Conservation (phyloP, 1,140 invertebrate species). For the Elysia chlorotica region DNA sequence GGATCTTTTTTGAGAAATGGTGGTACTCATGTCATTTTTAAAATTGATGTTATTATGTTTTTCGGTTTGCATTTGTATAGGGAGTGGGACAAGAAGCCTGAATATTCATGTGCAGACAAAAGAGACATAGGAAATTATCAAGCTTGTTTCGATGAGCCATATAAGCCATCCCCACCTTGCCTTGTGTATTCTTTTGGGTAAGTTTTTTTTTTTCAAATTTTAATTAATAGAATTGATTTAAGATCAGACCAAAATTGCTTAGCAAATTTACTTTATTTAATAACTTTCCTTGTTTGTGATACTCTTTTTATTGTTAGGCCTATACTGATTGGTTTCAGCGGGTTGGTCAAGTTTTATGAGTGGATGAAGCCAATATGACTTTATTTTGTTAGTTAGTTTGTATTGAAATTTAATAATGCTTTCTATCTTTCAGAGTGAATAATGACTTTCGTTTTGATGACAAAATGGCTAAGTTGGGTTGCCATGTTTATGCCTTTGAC, state of each 20-base stretch:
- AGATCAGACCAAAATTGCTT: no score
- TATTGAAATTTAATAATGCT: neutral
- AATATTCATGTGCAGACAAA: neutral
- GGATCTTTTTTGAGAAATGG: no score
- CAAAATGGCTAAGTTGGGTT: neutral
- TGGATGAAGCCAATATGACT: neutral
- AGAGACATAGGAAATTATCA: neutral
- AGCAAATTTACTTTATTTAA: no score
- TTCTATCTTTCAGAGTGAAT: neutral
- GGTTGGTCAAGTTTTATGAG: neutral
- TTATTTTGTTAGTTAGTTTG: neutral
- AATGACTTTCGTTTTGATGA: conserved; percentile 16
- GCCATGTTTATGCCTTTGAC: conserved; percentile 2
- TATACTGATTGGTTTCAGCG: no score
- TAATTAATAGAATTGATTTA: no score
- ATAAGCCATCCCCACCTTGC: conserved; percentile 1
- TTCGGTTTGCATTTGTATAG: neutral
- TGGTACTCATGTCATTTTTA: neutral
- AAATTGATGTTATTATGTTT: neutral
- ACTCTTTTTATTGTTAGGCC: no score
- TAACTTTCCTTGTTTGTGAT: no score
- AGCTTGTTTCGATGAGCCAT: conserved; percentile 9
- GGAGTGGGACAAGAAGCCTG: neutral
- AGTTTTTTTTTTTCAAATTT: no score
- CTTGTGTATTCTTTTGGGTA: conserved; percentile 17